Evolutionary conservation across 2,888 invertebrate genomes (phyloP), one percentile per base, ranked within the genome.

Genomic region (Xestia ashworthii): DNA sequence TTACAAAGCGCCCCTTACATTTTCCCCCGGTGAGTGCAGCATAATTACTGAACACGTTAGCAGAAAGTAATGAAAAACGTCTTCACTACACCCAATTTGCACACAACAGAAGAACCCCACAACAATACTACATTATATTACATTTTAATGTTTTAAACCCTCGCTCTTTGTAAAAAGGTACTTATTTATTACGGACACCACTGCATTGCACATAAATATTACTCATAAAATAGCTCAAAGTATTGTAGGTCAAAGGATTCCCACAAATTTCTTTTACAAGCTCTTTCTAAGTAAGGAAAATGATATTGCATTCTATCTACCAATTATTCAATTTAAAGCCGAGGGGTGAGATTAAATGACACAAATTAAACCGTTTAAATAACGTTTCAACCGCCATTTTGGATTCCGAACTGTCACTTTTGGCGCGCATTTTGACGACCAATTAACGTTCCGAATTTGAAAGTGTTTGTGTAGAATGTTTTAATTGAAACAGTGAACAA

Each of bases 321-420:
- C 91, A 92, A 90, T 89, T 88, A 89, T 86, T 87, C 88, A 85
- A 88, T 90, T 91, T 90, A 90, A 91, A 91, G 91, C 89, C 87
- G 84, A 85, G 85, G 87, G 87, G 86, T 89, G 85, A 85, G 88
- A 90, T 89, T 91, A 90, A 92, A 92, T 89, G 90, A 88, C 87
- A 88, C 90, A 89, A 90, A 92, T 93, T 90, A 91, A 92, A 93
- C 90, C 89, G 91, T 91, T 89, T 89, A 91, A 82, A 92, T 91
- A 91, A 89, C 87, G 88, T 85, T 89, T 86, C 80, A 76, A 83
- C 90, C 87, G 91, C 93, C 93, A 93, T 93, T 93, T 94, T 94
- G 91, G 90, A 92, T 92, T 85, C 87, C 88, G 88, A 89, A 87
- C 91, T 93, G 92, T 93, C 93, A 94, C 89, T 93, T 94, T 92